Evolutionary conservation across 2,888 invertebrate species (phyloP), one percentile per base, ranked within the genome.

Genomic region (Netelia melanura): DNA sequence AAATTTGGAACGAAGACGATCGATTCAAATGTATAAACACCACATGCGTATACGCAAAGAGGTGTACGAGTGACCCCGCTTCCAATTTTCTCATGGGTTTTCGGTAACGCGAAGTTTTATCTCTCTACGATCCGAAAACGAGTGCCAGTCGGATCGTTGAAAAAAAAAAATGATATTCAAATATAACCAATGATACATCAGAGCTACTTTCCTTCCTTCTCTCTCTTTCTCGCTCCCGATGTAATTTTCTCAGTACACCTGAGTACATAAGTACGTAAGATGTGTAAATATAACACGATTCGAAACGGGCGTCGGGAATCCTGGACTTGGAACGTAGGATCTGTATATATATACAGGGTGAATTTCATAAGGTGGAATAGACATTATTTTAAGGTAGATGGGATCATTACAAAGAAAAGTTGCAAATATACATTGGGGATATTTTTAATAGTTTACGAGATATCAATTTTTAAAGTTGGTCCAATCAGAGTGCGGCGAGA

Each of bases 201-300:
- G 11, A 43, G 30, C 21, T 38, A 3, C 71, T 38, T 38, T n/a
- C 25, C 3, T 52, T 25, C 30, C n/a, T 23, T 25, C n/a, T 54
- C 9, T 64, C 38, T 52, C 17, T 56, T 30, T 52, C 30, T 54
- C 61, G 17, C 72, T 17, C 25, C 62, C 44, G 30, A 30, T 30
- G 30, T 30, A 30, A 30, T 21, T 58, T 17, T 30, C 61, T 54
- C 62, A 44, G 43, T 78, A 81, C 81, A 84, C 84, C 81, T 84
- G 84, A 64, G 68, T 70, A 81, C 81, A 84, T 64, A 81, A 81
- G 52, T 81, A 84, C 62, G 78, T 74, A 81, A 81, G 77, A 68
- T 48, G 84, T 78, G 64, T 78, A 84, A 84, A 81, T 64, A 84
- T 44, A 78, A 78, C 30, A 30, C 43, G 71, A 56, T 52, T 38